Conservation (phyloP, 2,797 vertebrate species). For the Erethizon dorsatum region DNA sequence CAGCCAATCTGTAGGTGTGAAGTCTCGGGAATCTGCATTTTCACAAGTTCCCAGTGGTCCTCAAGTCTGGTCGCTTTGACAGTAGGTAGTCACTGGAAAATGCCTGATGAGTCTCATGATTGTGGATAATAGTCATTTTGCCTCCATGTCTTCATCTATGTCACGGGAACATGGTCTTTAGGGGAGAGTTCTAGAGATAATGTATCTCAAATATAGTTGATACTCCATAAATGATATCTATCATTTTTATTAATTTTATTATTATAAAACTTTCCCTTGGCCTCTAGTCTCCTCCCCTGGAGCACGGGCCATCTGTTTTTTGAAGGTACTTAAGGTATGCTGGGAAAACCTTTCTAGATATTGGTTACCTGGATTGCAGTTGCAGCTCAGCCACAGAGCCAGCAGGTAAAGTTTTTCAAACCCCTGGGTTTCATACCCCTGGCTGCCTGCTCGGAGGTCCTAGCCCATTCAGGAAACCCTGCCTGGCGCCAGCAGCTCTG, state of each 20-base stretch:
- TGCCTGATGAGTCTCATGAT: not conserved
- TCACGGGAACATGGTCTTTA: not conserved
- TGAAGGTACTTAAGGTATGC: not conserved
- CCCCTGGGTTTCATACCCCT: not conserved
- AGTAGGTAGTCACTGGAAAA: not conserved
- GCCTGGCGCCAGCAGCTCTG: not conserved
- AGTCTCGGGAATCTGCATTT: not conserved
- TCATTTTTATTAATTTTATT: not conserved
- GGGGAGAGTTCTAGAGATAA: not conserved
- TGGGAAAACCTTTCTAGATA: not conserved
- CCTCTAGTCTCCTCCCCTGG: not conserved
- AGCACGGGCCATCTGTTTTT: not conserved
- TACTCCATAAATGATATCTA: not conserved
- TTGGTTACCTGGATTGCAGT: not conserved
- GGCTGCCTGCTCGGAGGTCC: not conserved
- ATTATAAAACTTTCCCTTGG: not conserved
- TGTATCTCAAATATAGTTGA: not conserved
- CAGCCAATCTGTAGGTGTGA: not conserved
- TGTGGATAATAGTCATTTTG: not conserved
- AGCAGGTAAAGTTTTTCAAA: not conserved
- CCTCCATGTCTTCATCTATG: not conserved
- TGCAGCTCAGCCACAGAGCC: not conserved
- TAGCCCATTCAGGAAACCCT: not conserved
- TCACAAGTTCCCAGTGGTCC: not conserved
- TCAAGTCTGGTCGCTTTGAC: not conserved